phyloP scores from a whole-genome alignment of 2,888 invertebrate genomes.

The Smittia sp. region DNA sequence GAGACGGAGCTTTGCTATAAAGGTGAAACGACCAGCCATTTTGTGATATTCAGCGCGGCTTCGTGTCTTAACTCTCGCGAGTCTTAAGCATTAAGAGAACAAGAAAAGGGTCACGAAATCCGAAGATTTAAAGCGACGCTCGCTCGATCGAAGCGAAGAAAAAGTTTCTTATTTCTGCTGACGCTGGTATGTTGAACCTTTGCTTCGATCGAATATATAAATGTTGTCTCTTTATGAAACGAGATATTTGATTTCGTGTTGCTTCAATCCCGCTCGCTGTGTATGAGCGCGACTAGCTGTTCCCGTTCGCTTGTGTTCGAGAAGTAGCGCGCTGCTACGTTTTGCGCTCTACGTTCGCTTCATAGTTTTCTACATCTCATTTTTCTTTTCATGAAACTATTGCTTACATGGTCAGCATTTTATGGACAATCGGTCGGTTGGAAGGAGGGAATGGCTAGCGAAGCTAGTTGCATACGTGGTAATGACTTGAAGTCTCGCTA shows the following conservation, averaged over 20 bases:
- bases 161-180: conserved; percentile 31
- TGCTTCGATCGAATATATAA: background rate
- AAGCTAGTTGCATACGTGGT: conserved; percentile 6
- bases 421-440: conserved; percentile 5
- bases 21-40: conserved; percentile 33
- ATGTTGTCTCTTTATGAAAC: conserved; percentile 14
- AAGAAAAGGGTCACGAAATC: conserved; percentile 39
- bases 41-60: conserved; percentile 34
- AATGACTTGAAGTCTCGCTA: conserved; percentile 18
- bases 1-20: conserved; percentile 30
- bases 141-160: background rate
- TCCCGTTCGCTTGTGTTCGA: background rate
- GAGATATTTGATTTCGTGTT: conserved; percentile 15
- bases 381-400: background rate
- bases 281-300: conserved; percentile 20
- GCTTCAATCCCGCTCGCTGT: background rate
- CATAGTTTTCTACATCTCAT: conserved; percentile 23
- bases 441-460: background rate
- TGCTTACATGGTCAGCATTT: conserved; percentile 9
- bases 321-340: conserved; percentile 17
- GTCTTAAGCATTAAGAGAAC: conserved; percentile 10
- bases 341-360: conserved; percentile 15
- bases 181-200: conserved; percentile 39
- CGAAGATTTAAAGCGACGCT: conserved; percentile 25
- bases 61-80: conserved; percentile 6